These are phyloP conservation scores for Diacarnus erythraeanus DNA, from an alignment of 37 sponge, comb jelly and placozoan species.

Conservation along the genomic window DNA sequence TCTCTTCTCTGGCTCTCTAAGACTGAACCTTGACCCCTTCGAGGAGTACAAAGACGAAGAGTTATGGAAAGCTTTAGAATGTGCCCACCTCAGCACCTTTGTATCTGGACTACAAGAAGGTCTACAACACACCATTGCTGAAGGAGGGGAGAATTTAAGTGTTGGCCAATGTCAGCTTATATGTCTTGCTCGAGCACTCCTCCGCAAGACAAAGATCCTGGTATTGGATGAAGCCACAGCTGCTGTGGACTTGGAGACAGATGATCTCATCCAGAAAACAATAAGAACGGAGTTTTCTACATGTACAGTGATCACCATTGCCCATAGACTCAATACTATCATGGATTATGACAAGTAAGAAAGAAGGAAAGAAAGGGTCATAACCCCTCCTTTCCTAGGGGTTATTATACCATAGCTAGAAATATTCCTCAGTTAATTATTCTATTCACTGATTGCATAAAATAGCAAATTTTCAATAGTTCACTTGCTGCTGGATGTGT, in stretches of 20 bases:
- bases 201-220: slow-evolving; percentile 89
- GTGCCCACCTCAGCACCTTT: slow-evolving; percentile 79
- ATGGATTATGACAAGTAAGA: slow-evolving; percentile 71
- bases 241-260: slow-evolving; percentile 98
- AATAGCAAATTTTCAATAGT: no score
- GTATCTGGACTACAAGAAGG: slow-evolving; percentile 54
- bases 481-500: no score
- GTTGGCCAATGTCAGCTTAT: slow-evolving; percentile 97
- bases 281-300: slow-evolving; percentile 82
- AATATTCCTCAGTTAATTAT: no score
- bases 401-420: no score
- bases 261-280: slow-evolving; percentile 91
- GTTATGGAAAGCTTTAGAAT: slow-evolving; percentile 85
- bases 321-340: slow-evolving; percentile 96
- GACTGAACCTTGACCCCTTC: slow-evolving; percentile 93
- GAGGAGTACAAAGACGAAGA: slow-evolving; percentile 68
- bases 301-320: slow-evolving; percentile 93
- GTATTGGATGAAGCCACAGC: slow-evolving; percentile 97
- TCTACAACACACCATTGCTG: slow-evolving; percentile 65
- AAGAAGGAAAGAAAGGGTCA: no score
- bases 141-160: slow-evolving; percentile 96
- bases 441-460: no score
- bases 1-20: slow-evolving; percentile 87
- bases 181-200: slow-evolving; percentile 93
- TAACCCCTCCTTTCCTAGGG: no score